Evolutionary conservation across 1,140 invertebrate species (phyloP), one percentile per base, ranked within the genome.

Genomic region (Nasonia vitripennis): DNA sequence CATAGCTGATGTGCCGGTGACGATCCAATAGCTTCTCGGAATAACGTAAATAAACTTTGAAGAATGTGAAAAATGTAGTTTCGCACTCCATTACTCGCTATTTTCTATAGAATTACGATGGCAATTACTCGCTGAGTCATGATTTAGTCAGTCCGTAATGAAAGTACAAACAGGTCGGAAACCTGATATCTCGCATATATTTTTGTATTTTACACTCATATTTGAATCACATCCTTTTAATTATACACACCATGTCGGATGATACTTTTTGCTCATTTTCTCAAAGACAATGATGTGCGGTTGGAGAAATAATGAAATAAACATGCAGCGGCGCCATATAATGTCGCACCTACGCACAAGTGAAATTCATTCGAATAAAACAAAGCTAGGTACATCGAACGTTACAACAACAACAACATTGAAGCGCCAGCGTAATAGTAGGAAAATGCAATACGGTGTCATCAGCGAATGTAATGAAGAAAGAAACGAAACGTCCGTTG

Each of bases 1-100:
- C 20, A 67, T 23, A 77, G 45, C 27, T 27, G 27, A 27, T 1
- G 27, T 48, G 14, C 48, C 31, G 41, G 37, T 3, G 37, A 62
- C 14, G 34, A 34, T 62, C 31, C 7, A 7, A 41, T 41, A 81
- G 45, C n/a, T 81, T 81, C 41, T 51, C 45, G n/a, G 80, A 81
- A 27, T 27, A 81, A 48, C 10, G 20, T n/a, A 71, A 71, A 10
- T 71, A 71, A 48, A 45, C 17, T 45, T 68, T 80, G 20, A 68
- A 68, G 45, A 27, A 70, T 81, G 37, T 81, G n/a, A n/a, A 81
- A 41, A 81, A 70, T 81, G 2, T 70, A 20, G 11, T 17, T 51
- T 51, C 12, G 12, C 48, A 51, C 48, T 51, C 48, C 10, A 51
- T 51, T 51, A 51, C 48, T 51, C 48, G 14, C 2, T 51, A 3